Evolutionary conservation across 2,797 vertebrate species (phyloP).

Genomic region (Onychomys arenicola): DNA sequence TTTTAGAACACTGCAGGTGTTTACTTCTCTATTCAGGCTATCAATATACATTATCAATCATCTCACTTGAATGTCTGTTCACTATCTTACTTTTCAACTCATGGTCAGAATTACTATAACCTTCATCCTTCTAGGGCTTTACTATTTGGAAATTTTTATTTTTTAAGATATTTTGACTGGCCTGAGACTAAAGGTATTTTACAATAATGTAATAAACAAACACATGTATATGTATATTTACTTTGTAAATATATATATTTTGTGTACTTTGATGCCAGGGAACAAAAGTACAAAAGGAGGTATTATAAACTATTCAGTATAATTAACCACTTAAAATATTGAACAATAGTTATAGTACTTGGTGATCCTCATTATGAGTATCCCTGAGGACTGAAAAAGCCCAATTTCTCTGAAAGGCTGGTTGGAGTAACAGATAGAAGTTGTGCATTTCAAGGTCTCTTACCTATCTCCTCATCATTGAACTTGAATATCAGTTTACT

Average conservation of each 20-base stretch:
- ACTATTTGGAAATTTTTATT: neutral
- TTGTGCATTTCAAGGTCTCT: neutral
- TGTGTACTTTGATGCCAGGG: neutral
- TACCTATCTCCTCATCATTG: neutral
- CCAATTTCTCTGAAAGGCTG: neutral
- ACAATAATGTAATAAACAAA: neutral
- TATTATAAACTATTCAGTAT: neutral
- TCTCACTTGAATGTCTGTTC: neutral
- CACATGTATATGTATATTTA: neutral
- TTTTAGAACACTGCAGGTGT: neutral
- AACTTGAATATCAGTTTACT: constrained; percentile 32
- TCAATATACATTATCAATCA: neutral
- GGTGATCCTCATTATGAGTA: neutral
- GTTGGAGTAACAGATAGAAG: neutral
- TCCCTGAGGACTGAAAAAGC: neutral
- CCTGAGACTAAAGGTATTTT: constrained; percentile 14
- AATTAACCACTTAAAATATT: constrained; percentile 17
- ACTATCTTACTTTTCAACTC: neutral
- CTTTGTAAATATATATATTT: neutral
- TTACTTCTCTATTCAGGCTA: neutral
- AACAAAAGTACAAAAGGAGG: neutral
- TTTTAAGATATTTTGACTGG: neutral
- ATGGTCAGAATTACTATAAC: neutral
- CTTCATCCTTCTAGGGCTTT: neutral
- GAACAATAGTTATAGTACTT: neutral